Percentiles rank a stretch among this genome's conserved stretches.
Evolutionary conservation across 2,113 vertebrate genomes (phyloP).

Genomic region (Herpetotheres cachinnans): DNA sequence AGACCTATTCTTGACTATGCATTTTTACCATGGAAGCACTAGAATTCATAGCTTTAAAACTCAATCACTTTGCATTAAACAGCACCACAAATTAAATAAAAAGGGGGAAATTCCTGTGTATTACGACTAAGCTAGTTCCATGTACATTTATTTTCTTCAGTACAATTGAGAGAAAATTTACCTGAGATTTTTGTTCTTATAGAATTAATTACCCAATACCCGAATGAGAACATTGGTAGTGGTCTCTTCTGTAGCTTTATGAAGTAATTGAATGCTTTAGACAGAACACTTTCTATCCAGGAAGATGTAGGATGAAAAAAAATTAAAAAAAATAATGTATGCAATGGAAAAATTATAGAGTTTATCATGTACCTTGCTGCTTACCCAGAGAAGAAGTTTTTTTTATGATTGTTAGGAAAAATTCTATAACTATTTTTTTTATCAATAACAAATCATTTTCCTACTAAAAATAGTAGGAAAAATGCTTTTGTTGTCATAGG

Average conservation of each 20-base stretch:
- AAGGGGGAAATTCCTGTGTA: background rate
- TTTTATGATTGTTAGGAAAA: background rate
- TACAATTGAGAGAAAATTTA: background rate
- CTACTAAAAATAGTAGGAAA: background rate
- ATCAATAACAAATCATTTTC: background rate
- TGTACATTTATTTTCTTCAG: background rate
- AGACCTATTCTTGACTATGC: background rate
- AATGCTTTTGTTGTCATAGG: background rate
- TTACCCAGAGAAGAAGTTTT: background rate
- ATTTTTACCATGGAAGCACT: background rate
- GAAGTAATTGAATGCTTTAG: background rate
- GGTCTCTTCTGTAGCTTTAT: background rate
- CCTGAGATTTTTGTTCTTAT: background rate
- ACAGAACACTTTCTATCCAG: background rate
- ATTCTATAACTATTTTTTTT: background rate
- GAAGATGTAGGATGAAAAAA: background rate
- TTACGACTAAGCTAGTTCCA: background rate
- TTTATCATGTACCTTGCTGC: background rate
- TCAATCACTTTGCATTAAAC: background rate
- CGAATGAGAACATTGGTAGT: background rate
- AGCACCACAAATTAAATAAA: background rate
- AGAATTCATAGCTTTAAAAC: background rate
- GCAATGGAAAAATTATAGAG: background rate
- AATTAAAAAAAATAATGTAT: background rate
- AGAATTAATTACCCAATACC: background rate